phyloP scores from a whole-genome alignment of 1,140 invertebrate genomes.

The Drosophila azteca region DNA sequence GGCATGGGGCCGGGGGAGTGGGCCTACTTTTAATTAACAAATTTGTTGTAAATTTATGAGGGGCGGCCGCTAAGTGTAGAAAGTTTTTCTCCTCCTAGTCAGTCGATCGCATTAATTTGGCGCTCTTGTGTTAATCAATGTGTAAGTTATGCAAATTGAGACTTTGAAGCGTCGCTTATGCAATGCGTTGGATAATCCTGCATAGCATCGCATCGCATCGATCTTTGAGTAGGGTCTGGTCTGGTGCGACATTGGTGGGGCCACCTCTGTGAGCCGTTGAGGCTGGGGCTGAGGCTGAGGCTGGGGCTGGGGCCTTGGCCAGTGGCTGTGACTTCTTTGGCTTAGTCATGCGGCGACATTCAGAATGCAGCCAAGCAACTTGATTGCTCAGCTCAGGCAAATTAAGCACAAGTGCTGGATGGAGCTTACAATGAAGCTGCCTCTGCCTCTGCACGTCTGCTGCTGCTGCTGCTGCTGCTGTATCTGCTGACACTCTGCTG shows the following conservation, averaged over 20 bases:
- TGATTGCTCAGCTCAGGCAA: slow-evolving; percentile 66
- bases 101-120: slow-evolving; percentile 50
- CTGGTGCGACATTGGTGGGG: slow-evolving; percentile 32
- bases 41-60: slow-evolving; percentile 35
- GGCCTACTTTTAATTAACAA: slow-evolving; percentile 65
- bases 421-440: too few relatives aligned
- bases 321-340: slow-evolving; percentile 65
- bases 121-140: slow-evolving; percentile 62
- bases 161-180: slow-evolving; percentile 48
- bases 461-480: slow-evolving; percentile 2
- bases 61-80: slow-evolving; percentile 62
- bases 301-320: slow-evolving; percentile 56
- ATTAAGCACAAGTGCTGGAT: slow-evolving; percentile 70
- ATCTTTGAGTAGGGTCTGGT: too few relatives aligned
- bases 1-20: too few relatives aligned
- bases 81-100: slow-evolving; percentile 52
- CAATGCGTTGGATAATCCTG: slow-evolving; percentile 43
- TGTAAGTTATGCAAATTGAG: slow-evolving; percentile 72
- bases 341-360: slow-evolving; percentile 70
- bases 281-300: slow-evolving; percentile 16
- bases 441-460: neutral
- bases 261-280: neutral
- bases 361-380: slow-evolving; percentile 77
- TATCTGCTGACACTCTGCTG: slow-evolving; percentile 20
- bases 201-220: slow-evolving; percentile 7